phyloP scores from a whole-genome alignment of 1,140 invertebrate species.

The Drosophila lacertosa region DNA sequence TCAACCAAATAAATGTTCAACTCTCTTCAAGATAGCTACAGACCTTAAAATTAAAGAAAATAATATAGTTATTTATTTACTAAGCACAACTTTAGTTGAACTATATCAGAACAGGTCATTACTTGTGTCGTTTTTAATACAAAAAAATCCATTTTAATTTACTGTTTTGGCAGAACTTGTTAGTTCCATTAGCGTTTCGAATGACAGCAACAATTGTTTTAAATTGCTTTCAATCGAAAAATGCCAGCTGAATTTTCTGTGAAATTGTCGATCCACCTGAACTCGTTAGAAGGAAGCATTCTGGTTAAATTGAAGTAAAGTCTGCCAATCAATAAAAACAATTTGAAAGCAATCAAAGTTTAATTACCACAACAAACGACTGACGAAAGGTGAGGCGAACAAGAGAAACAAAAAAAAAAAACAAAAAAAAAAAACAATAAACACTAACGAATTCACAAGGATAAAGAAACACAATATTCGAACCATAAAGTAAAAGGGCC shows the following conservation, averaged over 20 bases:
- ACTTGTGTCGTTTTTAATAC: not conserved
- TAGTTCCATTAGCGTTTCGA: constrained; percentile 30
- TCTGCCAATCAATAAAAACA: constrained; percentile 78
- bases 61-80: too few species aligned
- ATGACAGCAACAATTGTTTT: constrained; percentile 32
- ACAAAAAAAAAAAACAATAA: constrained; percentile 28
- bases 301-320: constrained; percentile 34
- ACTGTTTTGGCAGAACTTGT: constrained; percentile 8
- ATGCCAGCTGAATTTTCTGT: constrained; percentile 33
- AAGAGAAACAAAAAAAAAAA: constrained; percentile 26
- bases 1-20: constrained; percentile 7
- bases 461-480: constrained; percentile 34
- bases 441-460: constrained; percentile 38
- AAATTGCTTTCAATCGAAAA: constrained; percentile 17
- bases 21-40: not conserved
- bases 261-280: constrained; percentile 54
- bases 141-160: constrained; percentile 6
- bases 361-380: constrained; percentile 75
- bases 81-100: too few species aligned
- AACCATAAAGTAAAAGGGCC: constrained; percentile 41
- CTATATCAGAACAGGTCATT: too few species aligned
- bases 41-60: not conserved
- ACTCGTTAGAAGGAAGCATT: constrained; percentile 17
- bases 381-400: constrained; percentile 48
- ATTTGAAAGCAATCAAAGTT: constrained; percentile 80